Evolutionary conservation across 2,113 vertebrate genomes (phyloP).

Genomic region (Butastur rufipennis): DNA sequence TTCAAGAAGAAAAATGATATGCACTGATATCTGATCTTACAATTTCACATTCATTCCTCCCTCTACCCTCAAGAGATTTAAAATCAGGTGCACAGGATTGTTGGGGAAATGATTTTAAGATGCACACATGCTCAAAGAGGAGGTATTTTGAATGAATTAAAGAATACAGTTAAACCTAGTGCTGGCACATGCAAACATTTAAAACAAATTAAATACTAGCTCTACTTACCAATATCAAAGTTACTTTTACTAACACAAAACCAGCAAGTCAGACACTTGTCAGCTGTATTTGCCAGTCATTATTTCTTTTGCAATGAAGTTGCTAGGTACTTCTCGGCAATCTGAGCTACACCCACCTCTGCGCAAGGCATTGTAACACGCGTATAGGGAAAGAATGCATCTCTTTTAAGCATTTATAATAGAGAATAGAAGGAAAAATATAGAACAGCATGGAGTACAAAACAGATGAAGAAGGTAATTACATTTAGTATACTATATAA

Average conservation of each 20-base stretch:
- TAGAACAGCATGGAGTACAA: not conserved
- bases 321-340: not conserved
- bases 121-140: not conserved
- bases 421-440: not conserved
- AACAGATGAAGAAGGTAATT: not conserved
- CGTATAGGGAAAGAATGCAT: not conserved
- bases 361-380: not conserved
- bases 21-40: not conserved
- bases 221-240: not conserved
- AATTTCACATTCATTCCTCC: not conserved
- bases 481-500: not conserved
- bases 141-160: not conserved
- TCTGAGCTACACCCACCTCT: not conserved
- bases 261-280: not conserved
- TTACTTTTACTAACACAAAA: not conserved
- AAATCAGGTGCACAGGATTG: not conserved
- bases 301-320: not conserved
- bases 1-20: not conserved
- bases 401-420: not conserved
- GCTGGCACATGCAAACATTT: not conserved
- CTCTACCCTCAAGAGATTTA: not conserved
- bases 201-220: not conserved
- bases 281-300: not conserved
- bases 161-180: not conserved
- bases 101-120: not conserved